These are phyloP conservation scores for Eumacrocentrus americanus DNA, from an alignment of 2,888 invertebrate genomes.

Conservation along the genomic window DNA sequence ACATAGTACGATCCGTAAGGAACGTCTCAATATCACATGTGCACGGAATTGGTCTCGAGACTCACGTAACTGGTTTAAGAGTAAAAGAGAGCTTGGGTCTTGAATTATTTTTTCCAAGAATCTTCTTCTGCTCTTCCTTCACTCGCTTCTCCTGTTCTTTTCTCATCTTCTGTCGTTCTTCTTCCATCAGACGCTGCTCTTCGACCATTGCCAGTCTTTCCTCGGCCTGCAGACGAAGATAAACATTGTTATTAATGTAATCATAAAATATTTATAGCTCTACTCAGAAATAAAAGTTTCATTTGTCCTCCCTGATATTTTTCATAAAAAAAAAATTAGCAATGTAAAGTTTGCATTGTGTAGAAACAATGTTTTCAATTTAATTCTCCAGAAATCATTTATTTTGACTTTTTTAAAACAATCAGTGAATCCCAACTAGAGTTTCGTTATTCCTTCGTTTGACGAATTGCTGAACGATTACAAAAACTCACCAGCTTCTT, in stretches of 20 bases:
- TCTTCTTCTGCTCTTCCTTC: slow-evolving; percentile 96
- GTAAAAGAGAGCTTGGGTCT: slow-evolving; percentile 94
- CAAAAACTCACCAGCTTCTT: slow-evolving; percentile 89
- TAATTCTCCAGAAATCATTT: neutral
- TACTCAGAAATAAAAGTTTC: too few relatives aligned
- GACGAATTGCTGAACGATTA: too few relatives aligned
- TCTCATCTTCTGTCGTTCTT: slow-evolving; percentile 89
- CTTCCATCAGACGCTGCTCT: slow-evolving; percentile 95
- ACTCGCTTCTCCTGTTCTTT: slow-evolving; percentile 92
- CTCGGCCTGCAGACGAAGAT: slow-evolving; percentile 83
- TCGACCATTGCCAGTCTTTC: slow-evolving; percentile 95
- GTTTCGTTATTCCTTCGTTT: too few relatives aligned
- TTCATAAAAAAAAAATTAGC: too few relatives aligned
- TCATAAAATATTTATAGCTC: too few relatives aligned
- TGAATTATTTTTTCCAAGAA: slow-evolving; percentile 95
- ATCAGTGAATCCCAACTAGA: too few relatives aligned
- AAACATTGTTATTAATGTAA: neutral
- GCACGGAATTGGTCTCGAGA: slow-evolving; percentile 44
- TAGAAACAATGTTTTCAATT: neutral
- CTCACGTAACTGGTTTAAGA: slow-evolving; percentile 79
- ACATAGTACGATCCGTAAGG: too few relatives aligned
- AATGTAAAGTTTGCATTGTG: too few relatives aligned
- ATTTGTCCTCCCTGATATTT: too few relatives aligned
- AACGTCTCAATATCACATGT: slow-evolving; percentile 57
- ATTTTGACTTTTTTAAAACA: neutral